Evolutionary conservation across 2,113 vertebrate species (phyloP).

Genomic region (Saccopteryx bilineata): DNA sequence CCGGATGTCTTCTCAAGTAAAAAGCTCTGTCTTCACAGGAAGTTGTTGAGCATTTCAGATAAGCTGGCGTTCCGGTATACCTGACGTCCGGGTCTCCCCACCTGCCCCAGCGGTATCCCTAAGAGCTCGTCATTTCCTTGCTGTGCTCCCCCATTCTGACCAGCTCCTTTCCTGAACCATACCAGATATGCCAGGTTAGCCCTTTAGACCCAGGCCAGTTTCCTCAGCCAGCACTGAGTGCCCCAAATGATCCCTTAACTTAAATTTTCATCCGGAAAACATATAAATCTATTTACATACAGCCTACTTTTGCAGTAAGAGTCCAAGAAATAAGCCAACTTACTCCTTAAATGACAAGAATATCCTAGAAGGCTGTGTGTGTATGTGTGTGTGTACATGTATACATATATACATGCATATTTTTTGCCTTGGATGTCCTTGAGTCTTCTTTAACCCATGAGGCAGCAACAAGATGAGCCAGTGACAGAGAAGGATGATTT

Average conservation of each 20-base stretch:
- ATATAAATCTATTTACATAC: background rate
- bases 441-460: background rate
- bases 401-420: background rate
- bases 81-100: background rate
- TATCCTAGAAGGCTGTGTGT: background rate
- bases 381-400: no score
- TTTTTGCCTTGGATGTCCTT: background rate
- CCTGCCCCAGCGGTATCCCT: background rate
- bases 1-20: background rate
- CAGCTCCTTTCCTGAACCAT: background rate
- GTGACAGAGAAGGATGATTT: background rate
- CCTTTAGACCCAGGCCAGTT: background rate
- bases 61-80: background rate
- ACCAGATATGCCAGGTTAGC: background rate
- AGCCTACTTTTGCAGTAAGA: background rate
- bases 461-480: background rate
- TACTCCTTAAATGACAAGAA: slow-evolving; percentile 18
- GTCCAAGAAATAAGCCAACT: slow-evolving; percentile 25
- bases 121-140: background rate
- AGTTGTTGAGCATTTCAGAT: background rate
- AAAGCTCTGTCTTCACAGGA: background rate
- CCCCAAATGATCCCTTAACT: background rate
- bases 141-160: background rate
- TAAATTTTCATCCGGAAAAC: background rate
- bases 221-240: background rate